Percentiles rank a stretch among this genome's conserved stretches.
Evolutionary conservation across 2,113 vertebrate species (phyloP).

Genomic region (Hypomesus transpacificus): DNA sequence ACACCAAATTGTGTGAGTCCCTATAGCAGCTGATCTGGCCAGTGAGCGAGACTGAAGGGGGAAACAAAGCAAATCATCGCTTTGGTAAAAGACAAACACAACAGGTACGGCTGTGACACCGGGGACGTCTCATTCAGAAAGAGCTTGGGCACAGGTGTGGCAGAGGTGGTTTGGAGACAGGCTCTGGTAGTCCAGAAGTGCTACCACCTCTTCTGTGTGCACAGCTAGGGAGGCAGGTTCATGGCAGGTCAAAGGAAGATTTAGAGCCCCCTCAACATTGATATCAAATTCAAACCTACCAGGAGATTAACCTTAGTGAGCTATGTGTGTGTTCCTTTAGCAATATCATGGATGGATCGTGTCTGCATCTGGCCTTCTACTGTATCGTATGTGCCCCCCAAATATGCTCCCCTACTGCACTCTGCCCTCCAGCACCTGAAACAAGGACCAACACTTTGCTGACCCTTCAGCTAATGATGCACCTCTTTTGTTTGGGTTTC

Average conservation of each 20-base stretch:
- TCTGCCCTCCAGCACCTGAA: conserved; percentile 7
- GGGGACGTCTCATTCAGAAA: not conserved
- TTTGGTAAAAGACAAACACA: conserved; percentile 17
- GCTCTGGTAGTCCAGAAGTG: too few relatives aligned
- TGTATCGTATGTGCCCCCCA: too few relatives aligned
- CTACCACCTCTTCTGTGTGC: too few relatives aligned
- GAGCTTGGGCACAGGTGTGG: not conserved
- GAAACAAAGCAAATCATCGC: conserved; percentile 31
- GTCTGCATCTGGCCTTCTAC: too few relatives aligned
- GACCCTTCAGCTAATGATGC: conserved; percentile 59
- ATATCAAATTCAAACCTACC: too few relatives aligned
- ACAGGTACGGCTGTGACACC: not conserved
- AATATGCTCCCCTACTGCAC: not conserved
- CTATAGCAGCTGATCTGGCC: conserved; percentile 24
- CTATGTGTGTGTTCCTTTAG: too few relatives aligned
- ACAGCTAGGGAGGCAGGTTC: too few relatives aligned
- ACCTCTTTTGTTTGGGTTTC: conserved; percentile 40
- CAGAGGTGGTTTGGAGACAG: too few relatives aligned
- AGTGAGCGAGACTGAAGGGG: conserved; percentile 16
- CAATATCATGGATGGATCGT: too few relatives aligned
- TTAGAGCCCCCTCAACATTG: too few relatives aligned
- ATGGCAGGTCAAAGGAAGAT: too few relatives aligned
- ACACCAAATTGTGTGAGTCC: conserved; percentile 32
- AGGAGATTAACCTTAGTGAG: too few relatives aligned
- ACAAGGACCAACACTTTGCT: conserved; percentile 40